phyloP scores from a whole-genome alignment of 1,140 invertebrate genomes.

The Drosophila ohnishii region DNA sequence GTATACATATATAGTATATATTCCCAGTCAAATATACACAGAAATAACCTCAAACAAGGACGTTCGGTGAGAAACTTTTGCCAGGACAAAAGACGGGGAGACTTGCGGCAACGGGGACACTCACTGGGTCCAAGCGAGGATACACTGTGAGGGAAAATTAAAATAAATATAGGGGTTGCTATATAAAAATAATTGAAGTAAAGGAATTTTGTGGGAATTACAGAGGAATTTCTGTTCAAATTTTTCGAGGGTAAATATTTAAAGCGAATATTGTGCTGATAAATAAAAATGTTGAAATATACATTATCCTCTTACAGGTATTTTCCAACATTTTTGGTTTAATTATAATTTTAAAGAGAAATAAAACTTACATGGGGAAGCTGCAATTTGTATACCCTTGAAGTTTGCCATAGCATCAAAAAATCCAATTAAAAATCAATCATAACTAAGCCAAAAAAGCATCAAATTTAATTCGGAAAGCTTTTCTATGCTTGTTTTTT shows the following conservation, averaged over 20 bases:
- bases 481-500: too few species aligned
- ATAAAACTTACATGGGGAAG: too few species aligned
- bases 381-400: too few species aligned
- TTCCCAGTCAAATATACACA: conserved; percentile 45
- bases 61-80: conserved; percentile 68
- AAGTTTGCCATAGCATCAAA: too few species aligned
- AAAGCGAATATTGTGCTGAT: background rate
- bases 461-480: too few species aligned
- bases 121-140: conserved; percentile 6
- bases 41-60: conserved; percentile 81
- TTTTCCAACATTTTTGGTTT: background rate
- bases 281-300: too few species aligned
- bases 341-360: too few species aligned
- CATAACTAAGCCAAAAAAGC: too few species aligned
- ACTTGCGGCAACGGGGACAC: conserved; percentile 2
- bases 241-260: background rate
- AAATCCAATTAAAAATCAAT: too few species aligned
- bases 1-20: background rate
- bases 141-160: conserved; percentile 15
- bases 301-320: too few species aligned
- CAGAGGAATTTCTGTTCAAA: background rate
- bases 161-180: too few species aligned
- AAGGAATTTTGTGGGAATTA: background rate
- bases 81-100: conserved; percentile 24
- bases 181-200: background rate